These are phyloP conservation scores for Rhadinocentrus ornatus DNA, from an alignment of 2,797 vertebrate genomes.

Conservation along the genomic window DNA sequence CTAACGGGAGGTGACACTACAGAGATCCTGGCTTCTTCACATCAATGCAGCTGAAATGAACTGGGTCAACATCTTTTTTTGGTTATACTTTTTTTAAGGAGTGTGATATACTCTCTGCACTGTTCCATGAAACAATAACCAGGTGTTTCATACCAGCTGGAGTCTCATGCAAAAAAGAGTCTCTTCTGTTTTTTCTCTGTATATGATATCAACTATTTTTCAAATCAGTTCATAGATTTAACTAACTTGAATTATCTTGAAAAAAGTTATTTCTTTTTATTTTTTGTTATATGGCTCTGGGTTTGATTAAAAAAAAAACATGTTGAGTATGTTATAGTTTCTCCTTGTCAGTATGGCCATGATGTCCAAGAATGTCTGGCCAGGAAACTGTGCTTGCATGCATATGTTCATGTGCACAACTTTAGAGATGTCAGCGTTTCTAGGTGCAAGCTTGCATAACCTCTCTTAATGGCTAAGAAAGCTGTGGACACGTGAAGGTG, in stretches of 20 bases:
- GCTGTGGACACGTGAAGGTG: slow-evolving; percentile 6
- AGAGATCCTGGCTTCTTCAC: slow-evolving; percentile 20
- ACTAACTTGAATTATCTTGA: not conserved
- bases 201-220: not conserved
- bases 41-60: slow-evolving; percentile 23
- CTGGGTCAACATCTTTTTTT: slow-evolving; percentile 26
- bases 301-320: not conserved
- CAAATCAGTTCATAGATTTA: not conserved
- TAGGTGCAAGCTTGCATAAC: slow-evolving; percentile 3
- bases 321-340: slow-evolving; percentile 5
- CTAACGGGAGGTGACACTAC: slow-evolving; percentile 19
- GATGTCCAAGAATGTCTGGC: slow-evolving; percentile 36
- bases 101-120: slow-evolving; percentile 16
- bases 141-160: not conserved
- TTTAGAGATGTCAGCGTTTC: slow-evolving; percentile 20
- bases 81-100: slow-evolving; percentile 14
- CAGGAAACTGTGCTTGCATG: not conserved
- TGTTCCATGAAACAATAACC: slow-evolving; percentile 21
- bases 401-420: not conserved
- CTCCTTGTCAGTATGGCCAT: slow-evolving; percentile 24
- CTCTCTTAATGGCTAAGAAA: slow-evolving; percentile 17
- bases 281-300: not conserved
- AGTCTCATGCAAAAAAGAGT: slow-evolving; percentile 26
- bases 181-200: slow-evolving; percentile 7
- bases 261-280: no score